Percentiles rank a stretch among this genome's conserved stretches.
phyloP scores from a whole-genome alignment of 2,888 invertebrate species.

The Aspidiotus rigidus region DNA sequence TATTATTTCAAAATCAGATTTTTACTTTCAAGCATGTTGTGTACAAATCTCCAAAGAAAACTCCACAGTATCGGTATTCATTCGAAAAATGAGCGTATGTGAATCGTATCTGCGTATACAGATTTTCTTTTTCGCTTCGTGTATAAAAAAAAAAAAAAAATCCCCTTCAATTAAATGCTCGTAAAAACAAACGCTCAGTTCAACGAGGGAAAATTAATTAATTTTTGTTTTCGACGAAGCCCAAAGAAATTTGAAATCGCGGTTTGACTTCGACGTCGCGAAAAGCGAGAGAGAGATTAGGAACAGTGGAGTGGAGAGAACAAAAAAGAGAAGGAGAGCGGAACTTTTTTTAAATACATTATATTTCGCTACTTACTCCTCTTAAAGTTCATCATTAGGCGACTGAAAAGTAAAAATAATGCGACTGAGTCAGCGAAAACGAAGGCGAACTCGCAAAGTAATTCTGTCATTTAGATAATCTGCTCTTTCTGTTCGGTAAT shows the following conservation, averaged over 20 bases:
- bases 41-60: no score
- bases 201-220: neutral
- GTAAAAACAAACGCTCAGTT: neutral
- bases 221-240: neutral
- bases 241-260: neutral
- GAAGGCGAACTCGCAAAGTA: slow-evolving; percentile 14
- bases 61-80: no score
- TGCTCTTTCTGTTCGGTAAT: slow-evolving; percentile 25
- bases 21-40: no score
- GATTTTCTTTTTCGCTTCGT: no score
- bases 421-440: slow-evolving; percentile 8
- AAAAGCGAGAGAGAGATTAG: neutral
- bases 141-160: neutral
- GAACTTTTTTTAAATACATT: slow-evolving; percentile 1
- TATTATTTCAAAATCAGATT: no score
- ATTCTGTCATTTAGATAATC: slow-evolving; percentile 33
- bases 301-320: neutral
- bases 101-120: no score
- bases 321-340: slow-evolving; percentile 2
- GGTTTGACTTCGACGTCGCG: neutral
- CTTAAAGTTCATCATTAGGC: slow-evolving; percentile 10
- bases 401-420: slow-evolving; percentile 14
- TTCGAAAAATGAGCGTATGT: no score
- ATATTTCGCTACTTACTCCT: neutral
- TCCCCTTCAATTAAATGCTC: slow-evolving; percentile 1